Percentiles rank a stretch among this genome's conserved stretches.
These are phyloP conservation scores for Dinoponera quadriceps DNA, from an alignment of 1,140 invertebrate species.

Conservation along the genomic window DNA sequence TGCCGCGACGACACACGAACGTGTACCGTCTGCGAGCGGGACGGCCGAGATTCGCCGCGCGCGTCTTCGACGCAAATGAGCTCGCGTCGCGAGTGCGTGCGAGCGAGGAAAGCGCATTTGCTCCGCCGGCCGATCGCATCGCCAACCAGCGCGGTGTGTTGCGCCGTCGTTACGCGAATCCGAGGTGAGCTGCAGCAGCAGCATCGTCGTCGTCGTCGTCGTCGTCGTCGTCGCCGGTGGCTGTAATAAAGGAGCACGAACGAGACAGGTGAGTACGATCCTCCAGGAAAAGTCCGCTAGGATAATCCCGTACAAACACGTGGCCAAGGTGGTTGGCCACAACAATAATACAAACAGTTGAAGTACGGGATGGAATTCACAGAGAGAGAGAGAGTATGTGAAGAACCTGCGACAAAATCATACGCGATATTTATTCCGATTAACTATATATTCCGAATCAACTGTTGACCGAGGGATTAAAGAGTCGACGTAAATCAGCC, in stretches of 20 bases:
- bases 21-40: neutral
- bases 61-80: slow-evolving; percentile 34
- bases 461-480: slow-evolving; percentile 20
- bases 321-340: no score
- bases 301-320: no score
- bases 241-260: slow-evolving; percentile 33
- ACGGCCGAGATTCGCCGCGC: slow-evolving; percentile 24
- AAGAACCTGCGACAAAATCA: neutral
- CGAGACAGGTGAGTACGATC: no score
- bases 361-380: no score
- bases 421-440: neutral
- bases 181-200: slow-evolving; percentile 18
- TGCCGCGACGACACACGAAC: slow-evolving; percentile 13
- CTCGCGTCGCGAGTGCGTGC: slow-evolving; percentile 24
- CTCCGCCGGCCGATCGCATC: neutral
- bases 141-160: slow-evolving; percentile 29
- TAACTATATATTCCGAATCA: neutral
- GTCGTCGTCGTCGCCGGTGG: no score
- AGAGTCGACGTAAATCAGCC: slow-evolving; percentile 22
- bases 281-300: no score
- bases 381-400: no score
- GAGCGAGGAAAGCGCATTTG: slow-evolving; percentile 19
- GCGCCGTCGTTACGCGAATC: slow-evolving; percentile 11
- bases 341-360: no score
- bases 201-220: no score